phyloP scores from a whole-genome alignment of 2,797 vertebrate genomes.

The Manis javanica region DNA sequence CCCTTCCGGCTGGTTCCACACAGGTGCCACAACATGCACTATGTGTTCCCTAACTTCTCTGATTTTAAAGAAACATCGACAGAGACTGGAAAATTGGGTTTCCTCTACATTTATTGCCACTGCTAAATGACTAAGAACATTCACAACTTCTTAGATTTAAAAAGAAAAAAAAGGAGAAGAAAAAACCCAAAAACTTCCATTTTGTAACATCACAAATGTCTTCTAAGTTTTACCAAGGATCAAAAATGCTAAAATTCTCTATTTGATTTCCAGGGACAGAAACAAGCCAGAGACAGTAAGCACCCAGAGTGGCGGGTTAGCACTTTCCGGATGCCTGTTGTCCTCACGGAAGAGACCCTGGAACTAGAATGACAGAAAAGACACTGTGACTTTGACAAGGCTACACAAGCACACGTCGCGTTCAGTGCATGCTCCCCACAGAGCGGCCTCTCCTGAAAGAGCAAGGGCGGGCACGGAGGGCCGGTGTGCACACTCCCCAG shows the following conservation, averaged over 20 bases:
- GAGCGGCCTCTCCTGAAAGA: constrained; percentile 33
- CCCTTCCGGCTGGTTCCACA: not conserved
- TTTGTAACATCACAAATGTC: constrained; percentile 75
- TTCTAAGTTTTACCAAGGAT: constrained; percentile 76
- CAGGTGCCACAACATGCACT: not conserved
- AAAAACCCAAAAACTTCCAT: constrained; percentile 70
- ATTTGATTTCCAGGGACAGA: constrained; percentile 77
- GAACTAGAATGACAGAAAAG: constrained; percentile 85
- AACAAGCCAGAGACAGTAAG: constrained; percentile 81
- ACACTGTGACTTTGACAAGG: constrained; percentile 78
- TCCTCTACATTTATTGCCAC: constrained; percentile 86
- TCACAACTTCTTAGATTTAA: constrained; percentile 75
- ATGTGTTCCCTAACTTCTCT: constrained; percentile 6
- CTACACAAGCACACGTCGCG: not conserved
- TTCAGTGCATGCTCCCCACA: constrained; percentile 53
- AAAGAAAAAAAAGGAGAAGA: constrained; percentile 68
- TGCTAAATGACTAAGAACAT: constrained; percentile 80
- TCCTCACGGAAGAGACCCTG: constrained; percentile 85
- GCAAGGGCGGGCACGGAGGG: constrained; percentile 20
- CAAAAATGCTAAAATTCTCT: constrained; percentile 77
- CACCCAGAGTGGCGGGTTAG: constrained; percentile 81
- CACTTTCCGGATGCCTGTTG: constrained; percentile 83
- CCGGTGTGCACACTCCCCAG: constrained; percentile 47
- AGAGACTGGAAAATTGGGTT: constrained; percentile 47
- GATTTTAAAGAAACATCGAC: constrained; percentile 60